Conservation (phyloP, 2,797 vertebrate genomes). For the Paramormyrops hopkinsi region DNA sequence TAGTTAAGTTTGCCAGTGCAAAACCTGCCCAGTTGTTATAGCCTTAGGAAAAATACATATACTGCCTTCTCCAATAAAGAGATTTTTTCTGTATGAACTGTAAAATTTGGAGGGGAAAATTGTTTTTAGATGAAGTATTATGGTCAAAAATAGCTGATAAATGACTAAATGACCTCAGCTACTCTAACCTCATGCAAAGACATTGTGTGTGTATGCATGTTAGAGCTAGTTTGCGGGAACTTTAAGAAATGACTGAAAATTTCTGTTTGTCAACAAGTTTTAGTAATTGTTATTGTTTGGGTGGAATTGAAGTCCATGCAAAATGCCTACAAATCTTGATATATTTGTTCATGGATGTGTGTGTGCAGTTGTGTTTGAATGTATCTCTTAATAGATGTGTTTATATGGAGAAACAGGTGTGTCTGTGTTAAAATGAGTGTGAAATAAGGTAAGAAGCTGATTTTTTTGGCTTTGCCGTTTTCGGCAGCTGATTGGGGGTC, state of each 20-base stretch:
- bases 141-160: not conserved
- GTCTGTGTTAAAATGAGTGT: not conserved
- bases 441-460: not conserved
- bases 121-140: conserved; percentile 1
- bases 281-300: not conserved
- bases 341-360: not conserved
- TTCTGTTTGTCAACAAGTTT: not conserved
- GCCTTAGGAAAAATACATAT: not conserved
- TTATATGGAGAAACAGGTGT: not conserved
- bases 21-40: not conserved
- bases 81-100: not conserved
- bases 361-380: not conserved
- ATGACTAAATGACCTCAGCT: not conserved
- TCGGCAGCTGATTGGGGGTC: not conserved
- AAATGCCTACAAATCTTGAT: not conserved
- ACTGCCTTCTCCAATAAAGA: not conserved
- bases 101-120: not conserved
- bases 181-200: not conserved
- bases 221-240: not conserved
- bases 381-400: not conserved
- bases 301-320: not conserved
- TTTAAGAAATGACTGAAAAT: not conserved
- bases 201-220: not conserved
- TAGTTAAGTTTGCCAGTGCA: not conserved
- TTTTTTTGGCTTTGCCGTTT: not conserved